A percentile compares a stretch with the other conserved stretches of the same genome.
Evolutionary conservation across 2,888 invertebrate genomes (phyloP).

Genomic region (Drosophila silvestris): DNA sequence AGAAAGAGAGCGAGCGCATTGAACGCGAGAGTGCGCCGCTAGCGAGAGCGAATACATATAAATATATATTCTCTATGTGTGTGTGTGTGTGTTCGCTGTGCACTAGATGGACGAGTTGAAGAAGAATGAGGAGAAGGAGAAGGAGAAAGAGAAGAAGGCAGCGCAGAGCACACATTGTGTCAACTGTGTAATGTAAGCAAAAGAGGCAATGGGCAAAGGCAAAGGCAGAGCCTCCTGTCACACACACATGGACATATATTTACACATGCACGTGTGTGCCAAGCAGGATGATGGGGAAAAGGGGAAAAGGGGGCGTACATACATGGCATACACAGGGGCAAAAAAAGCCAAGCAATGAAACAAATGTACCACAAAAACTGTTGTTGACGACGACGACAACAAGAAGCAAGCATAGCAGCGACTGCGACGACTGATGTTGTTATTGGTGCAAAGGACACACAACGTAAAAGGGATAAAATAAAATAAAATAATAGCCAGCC

Average conservation of each 20-base stretch:
- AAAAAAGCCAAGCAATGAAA: slow-evolving; percentile 74
- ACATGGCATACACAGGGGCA: slow-evolving; percentile 59
- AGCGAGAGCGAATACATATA: slow-evolving; percentile 48
- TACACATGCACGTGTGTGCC: slow-evolving; percentile 26
- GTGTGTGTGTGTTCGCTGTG: slow-evolving; percentile 43
- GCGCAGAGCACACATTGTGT: slow-evolving; percentile 67
- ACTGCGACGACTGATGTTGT: slow-evolving; percentile 50
- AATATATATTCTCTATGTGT: slow-evolving; percentile 27
- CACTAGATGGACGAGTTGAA: slow-evolving; percentile 79
- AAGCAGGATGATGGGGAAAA: slow-evolving; percentile 6
- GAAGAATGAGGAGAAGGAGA: slow-evolving; percentile 74
- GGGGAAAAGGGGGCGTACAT: slow-evolving; percentile 32
- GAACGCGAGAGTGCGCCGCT: slow-evolving; percentile 41
- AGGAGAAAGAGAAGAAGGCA: slow-evolving; percentile 54
- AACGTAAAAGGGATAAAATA: slow-evolving; percentile 73
- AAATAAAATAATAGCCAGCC: slow-evolving; percentile 73
- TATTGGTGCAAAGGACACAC: slow-evolving; percentile 62
- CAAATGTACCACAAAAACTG: slow-evolving; percentile 80
- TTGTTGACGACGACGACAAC: slow-evolving; percentile 62
- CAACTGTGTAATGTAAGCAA: slow-evolving; percentile 78
- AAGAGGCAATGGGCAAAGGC: slow-evolving; percentile 63
- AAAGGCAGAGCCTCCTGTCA: slow-evolving; percentile 68
- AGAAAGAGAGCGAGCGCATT: slow-evolving; percentile 44
- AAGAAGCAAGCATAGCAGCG: slow-evolving; percentile 33
- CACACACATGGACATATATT: slow-evolving; percentile 40